A percentile compares a stretch with the other conserved stretches of the same genome.
Conservation (phyloP, 2,888 invertebrate species). For the Teleiodes luculella region DNA sequence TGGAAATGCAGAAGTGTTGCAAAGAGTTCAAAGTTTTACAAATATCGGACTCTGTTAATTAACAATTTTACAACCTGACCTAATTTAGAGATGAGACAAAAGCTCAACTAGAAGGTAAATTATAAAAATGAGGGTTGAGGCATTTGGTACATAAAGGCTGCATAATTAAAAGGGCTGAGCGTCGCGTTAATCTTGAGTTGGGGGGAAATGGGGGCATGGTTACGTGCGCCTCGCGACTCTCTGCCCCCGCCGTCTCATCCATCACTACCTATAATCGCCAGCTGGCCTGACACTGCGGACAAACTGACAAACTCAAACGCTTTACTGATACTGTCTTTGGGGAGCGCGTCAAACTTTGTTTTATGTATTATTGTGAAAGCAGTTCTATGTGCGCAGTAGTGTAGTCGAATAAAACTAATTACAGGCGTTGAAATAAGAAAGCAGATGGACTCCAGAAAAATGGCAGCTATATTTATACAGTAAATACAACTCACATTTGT, state of each 20-base stretch:
- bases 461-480: too few relatives aligned
- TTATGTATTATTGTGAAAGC: too few relatives aligned
- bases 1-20: neutral
- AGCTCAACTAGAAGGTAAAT: slow-evolving; percentile 33
- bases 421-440: too few relatives aligned
- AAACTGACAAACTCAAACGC: neutral
- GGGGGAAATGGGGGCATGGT: slow-evolving; percentile 49
- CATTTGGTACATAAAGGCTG: slow-evolving; percentile 38
- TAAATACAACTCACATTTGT: too few relatives aligned
- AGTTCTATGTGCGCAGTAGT: too few relatives aligned
- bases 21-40: neutral
- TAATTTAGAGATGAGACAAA: slow-evolving; percentile 26
- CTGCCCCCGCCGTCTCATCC: slow-evolving; percentile 30
- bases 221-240: slow-evolving; percentile 22
- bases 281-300: neutral
- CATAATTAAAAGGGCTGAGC: slow-evolving; percentile 59
- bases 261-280: slow-evolving; percentile 42
- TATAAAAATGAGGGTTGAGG: slow-evolving; percentile 36
- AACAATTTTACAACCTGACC: slow-evolving; percentile 26
- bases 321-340: neutral
- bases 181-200: slow-evolving; percentile 51
- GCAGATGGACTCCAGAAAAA: too few relatives aligned
- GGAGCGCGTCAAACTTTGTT: neutral
- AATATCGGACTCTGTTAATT: neutral
- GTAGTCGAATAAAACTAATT: too few relatives aligned